Percentiles rank a stretch among this genome's conserved stretches.
Conservation (phyloP, 2,113 vertebrate species). For the Alligator mississippiensis region DNA sequence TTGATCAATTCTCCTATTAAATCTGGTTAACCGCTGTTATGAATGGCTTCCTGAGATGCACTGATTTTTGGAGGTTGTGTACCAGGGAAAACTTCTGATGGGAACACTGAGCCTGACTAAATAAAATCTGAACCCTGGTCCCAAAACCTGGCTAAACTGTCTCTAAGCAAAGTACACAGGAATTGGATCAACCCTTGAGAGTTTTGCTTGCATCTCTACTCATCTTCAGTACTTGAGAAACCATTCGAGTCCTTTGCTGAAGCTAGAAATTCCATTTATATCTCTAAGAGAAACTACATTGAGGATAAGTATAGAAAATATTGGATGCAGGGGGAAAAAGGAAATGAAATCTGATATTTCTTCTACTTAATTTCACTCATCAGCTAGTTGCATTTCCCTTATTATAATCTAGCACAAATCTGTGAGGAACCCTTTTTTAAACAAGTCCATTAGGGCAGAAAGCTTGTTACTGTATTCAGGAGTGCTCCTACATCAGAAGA, state of each 20-base stretch:
- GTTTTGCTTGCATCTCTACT: neutral
- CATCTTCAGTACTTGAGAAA: neutral
- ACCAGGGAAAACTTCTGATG: neutral
- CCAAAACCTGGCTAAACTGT: neutral
- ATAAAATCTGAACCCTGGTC: neutral
- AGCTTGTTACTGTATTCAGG: neutral
- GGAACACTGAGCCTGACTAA: neutral
- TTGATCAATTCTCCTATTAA: neutral
- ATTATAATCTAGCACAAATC: neutral
- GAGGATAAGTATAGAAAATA: neutral
- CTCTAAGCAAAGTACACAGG: neutral
- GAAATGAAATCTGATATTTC: fast-evolving
- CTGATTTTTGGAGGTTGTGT: neutral
- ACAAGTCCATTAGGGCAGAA: neutral
- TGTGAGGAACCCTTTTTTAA: neutral
- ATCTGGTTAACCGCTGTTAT: neutral
- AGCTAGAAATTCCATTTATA: neutral
- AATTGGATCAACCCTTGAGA: neutral
- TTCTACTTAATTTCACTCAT: neutral
- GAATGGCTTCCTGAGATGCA: neutral
- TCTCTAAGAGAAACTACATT: neutral
- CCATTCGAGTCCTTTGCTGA: neutral
- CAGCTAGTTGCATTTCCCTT: neutral
- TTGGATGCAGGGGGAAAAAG: fast-evolving
- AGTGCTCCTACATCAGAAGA: neutral